A percentile compares a stretch with the other conserved stretches of the same genome.
These are phyloP conservation scores for Chiloscyllium plagiosum DNA, from an alignment of 2,113 vertebrate genomes.

Conservation along the genomic window DNA sequence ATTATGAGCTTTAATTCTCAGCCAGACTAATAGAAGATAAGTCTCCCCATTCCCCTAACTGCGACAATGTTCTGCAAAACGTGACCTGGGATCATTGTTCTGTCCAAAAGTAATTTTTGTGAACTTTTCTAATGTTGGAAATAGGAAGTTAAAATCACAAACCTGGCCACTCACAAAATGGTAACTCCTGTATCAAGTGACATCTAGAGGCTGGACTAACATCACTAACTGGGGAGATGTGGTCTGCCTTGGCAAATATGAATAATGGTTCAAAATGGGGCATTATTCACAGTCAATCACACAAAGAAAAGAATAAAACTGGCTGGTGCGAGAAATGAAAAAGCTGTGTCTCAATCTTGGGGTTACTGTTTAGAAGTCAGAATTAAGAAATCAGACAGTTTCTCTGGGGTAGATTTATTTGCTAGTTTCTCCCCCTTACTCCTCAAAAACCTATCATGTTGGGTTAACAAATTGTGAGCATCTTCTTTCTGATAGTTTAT, in stretches of 20 bases:
- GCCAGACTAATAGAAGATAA: not conserved
- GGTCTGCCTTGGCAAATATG: not conserved
- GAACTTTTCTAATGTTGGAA: not conserved
- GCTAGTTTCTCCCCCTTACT: not conserved
- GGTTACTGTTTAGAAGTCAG: not conserved
- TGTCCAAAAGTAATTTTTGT: not conserved
- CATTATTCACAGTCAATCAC: not conserved
- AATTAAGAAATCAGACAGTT: not conserved
- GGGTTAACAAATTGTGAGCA: not conserved
- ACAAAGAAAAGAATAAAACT: not conserved
- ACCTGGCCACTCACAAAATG: not conserved
- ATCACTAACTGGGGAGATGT: not conserved
- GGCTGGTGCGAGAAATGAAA: not conserved
- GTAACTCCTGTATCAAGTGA: not conserved
- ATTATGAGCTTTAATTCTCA: not conserved
- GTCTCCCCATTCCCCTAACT: not conserved
- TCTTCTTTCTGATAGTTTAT: not conserved
- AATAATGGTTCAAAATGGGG: not conserved
- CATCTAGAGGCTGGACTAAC: not conserved
- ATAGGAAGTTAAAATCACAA: not conserved
- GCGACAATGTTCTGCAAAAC: too few species aligned
- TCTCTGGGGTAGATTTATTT: not conserved
- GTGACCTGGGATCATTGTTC: not conserved
- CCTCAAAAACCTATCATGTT: not conserved
- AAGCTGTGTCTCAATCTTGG: not conserved